These are phyloP conservation scores for Microplitis deprimator DNA, from an alignment of 2,888 invertebrate species.

Conservation along the genomic window DNA sequence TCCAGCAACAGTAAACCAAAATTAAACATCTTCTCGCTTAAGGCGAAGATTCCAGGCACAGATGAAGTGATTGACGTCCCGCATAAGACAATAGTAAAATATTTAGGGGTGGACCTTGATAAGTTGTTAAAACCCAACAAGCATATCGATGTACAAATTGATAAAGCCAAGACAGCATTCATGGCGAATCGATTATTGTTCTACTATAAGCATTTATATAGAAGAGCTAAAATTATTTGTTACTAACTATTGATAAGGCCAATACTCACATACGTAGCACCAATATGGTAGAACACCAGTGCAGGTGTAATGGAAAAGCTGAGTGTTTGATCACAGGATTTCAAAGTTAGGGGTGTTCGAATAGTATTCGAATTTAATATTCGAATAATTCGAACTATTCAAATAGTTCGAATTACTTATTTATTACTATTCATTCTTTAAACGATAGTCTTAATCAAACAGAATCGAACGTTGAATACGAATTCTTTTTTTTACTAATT, in stretches of 20 bases:
- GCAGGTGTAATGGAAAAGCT: neutral
- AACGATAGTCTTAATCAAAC: too few species aligned
- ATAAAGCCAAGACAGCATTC: conserved; percentile 19
- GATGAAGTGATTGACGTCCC: conserved; percentile 11
- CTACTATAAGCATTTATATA: neutral
- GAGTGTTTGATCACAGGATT: neutral
- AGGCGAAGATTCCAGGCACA: conserved; percentile 9
- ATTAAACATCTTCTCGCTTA: neutral
- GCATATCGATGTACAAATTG: conserved; percentile 24
- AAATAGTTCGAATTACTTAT: too few species aligned
- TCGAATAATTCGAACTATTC: too few species aligned
- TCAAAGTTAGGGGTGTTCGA: too few species aligned
- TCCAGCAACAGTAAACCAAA: neutral
- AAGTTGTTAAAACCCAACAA: conserved; percentile 4
- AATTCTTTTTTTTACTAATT: too few species aligned
- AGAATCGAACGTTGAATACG: too few species aligned
- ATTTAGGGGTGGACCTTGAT: conserved; percentile 38
- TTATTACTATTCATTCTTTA: too few species aligned
- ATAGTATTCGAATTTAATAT: too few species aligned
- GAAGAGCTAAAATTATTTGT: neutral
- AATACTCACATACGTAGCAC: neutral
- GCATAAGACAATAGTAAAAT: conserved; percentile 31
- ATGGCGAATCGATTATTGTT: conserved; percentile 13
- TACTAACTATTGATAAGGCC: neutral
- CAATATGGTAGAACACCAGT: neutral